Evolutionary conservation across 2,797 vertebrate species (phyloP).

Genomic region (Carapus acus): DNA sequence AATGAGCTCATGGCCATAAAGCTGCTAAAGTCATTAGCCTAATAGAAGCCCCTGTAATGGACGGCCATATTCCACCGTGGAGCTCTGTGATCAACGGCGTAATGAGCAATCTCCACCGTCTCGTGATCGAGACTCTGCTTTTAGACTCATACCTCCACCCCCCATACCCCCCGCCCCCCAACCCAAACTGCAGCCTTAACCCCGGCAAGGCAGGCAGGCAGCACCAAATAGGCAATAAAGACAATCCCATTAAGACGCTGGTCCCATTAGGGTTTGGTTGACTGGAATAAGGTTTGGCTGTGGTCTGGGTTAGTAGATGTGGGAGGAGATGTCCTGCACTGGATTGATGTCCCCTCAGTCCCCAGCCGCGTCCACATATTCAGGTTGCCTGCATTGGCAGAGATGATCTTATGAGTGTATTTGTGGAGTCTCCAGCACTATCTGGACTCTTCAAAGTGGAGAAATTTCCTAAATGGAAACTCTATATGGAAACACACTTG

Average conservation of each 20-base stretch:
- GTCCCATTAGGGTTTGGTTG: conserved; percentile 50
- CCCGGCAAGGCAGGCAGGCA: conserved; percentile 11
- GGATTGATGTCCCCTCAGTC: conserved; percentile 35
- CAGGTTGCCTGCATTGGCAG: too few species aligned
- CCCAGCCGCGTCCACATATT: conserved; percentile 22
- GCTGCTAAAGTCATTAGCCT: conserved; percentile 66
- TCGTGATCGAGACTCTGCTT: conserved; percentile 40
- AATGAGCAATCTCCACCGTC: conserved; percentile 57
- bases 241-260: conserved; percentile 61
- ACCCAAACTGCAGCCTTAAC: conserved; percentile 36
- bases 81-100: conserved; percentile 44
- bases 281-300: conserved; percentile 28
- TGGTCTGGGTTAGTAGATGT: conserved; percentile 31
- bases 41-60: conserved; percentile 59
- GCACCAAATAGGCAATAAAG: conserved; percentile 53
- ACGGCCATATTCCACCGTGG: conserved; percentile 52
- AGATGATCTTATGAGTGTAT: too few species aligned
- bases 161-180: conserved; percentile 6
- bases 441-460: too few species aligned
- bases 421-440: too few species aligned
- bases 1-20: conserved; percentile 68
- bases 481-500: too few species aligned
- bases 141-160: conserved; percentile 42
- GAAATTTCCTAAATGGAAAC: too few species aligned
- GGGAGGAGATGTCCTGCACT: conserved; percentile 40